Evolutionary conservation across 2,797 vertebrate genomes (phyloP).

Genomic region (Halcyon badia): DNA sequence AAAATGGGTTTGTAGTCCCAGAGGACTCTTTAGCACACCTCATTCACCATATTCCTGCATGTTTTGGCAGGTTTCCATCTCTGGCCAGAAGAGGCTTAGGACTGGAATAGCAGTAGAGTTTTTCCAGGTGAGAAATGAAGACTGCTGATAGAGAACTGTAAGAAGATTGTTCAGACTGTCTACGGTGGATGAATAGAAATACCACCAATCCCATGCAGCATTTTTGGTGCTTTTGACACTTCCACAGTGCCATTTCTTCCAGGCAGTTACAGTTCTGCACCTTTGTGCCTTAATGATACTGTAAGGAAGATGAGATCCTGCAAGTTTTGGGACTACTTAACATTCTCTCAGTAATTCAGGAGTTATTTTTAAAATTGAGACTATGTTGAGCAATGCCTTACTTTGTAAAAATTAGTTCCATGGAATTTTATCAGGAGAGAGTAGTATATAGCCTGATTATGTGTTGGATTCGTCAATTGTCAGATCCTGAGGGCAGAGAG

Average conservation of each 20-base stretch:
- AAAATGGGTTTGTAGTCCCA: background rate
- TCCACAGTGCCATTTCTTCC: background rate
- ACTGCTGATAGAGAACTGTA: background rate
- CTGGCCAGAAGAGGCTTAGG: background rate
- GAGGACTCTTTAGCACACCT: slow-evolving; percentile 14
- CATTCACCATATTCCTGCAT: background rate
- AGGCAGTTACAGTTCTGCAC: background rate
- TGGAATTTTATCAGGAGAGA: background rate
- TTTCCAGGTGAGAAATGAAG: slow-evolving; percentile 39
- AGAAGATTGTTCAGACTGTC: background rate
- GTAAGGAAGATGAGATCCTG: background rate
- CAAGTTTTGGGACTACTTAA: background rate
- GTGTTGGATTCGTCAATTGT: background rate
- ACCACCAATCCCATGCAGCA: background rate
- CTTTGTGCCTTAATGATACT: background rate
- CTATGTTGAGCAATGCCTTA: background rate
- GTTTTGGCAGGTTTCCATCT: slow-evolving; percentile 37
- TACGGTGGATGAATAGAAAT: background rate
- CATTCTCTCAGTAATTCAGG: background rate
- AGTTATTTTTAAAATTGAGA: background rate
- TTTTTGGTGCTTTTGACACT: background rate
- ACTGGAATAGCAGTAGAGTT: background rate
- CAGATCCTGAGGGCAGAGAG: background rate
- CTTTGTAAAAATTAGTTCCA: background rate
- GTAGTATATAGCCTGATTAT: background rate